phyloP scores from a whole-genome alignment of 2,797 vertebrate species.

The Fratercula arctica region DNA sequence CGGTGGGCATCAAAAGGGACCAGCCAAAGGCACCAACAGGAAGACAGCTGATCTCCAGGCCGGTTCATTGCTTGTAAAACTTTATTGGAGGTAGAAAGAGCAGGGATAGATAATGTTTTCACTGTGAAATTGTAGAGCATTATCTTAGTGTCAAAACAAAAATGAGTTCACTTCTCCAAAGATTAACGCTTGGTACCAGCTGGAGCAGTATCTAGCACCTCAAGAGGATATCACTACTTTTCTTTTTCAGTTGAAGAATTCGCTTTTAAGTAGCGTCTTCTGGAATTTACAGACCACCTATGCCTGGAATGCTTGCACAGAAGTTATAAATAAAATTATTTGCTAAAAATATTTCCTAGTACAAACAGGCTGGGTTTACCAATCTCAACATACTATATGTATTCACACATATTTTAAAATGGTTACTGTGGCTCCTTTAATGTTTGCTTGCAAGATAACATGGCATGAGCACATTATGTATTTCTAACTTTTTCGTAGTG shows the following conservation, averaged over 20 bases:
- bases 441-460: constrained; percentile 19
- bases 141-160: constrained; percentile 63
- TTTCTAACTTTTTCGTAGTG: background rate
- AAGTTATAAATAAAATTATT: constrained; percentile 71
- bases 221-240: background rate
- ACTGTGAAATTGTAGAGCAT: constrained; percentile 39
- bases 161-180: constrained; percentile 40
- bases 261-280: constrained; percentile 53
- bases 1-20: constrained; percentile 52
- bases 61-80: constrained; percentile 60
- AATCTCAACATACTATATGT: constrained; percentile 32
- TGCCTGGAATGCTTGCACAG: constrained; percentile 69
- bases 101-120: constrained; percentile 6
- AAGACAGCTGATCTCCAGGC: constrained; percentile 22
- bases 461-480: background rate
- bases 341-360: constrained; percentile 63
- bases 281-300: constrained; percentile 69
- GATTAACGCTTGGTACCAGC: constrained; percentile 64
- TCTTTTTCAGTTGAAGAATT: constrained; percentile 51
- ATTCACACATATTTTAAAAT: constrained; percentile 16
- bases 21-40: constrained; percentile 2
- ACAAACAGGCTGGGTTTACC: constrained; percentile 58
- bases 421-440: constrained; percentile 24
- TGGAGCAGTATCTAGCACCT: constrained; percentile 61
- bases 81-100: constrained; percentile 47